Evolutionary conservation across 2,113 vertebrate genomes (phyloP), one percentile per base, ranked within the genome.

Genomic region (Orycteropus afer): DNA sequence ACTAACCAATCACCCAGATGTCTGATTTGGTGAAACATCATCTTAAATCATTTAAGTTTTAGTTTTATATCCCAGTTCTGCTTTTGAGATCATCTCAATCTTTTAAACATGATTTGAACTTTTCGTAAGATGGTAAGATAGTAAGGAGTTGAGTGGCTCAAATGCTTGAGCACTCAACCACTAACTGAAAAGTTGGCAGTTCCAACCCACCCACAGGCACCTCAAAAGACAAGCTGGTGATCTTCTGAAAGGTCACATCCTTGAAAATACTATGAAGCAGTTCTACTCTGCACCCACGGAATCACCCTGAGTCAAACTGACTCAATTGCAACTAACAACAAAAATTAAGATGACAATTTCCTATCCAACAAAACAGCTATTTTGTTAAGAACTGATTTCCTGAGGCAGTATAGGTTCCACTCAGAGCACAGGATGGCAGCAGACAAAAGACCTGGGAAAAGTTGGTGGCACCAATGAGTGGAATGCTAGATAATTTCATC

Each of bases 401-500:
- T 83, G 15, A 47, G 6, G 61, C 5, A 0, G 15, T 40, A 27
- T 6, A 22, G 42, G 3, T 37, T 32, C 8, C 20, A 22, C 25
- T 34, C 0, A 63, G 34, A 14, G 37, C 37, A 47, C 22, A 61
- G 77, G 29, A 34, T 83, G 49, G 0, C 85, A 47, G 42, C 20
- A 84, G 55, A 95, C 65, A 73, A 76, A 74, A 53, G 45, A 93
- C 69, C 73, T 94, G 45, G 40, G 87, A 95, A 63, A 12, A 7
- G 95, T 93, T 78, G 81, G 93, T 90, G 76, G 81, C 73, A 89
- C 51, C 89, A 49, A 82, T 42, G 89, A 92, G 96, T 61, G 45
- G 2, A 71, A 61, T 0, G 3, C 6, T 14, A 25, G 37, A 20
- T 12, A 53, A 77, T 71, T 71, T 74, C 63, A 67, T 45, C 69